These are phyloP conservation scores for Donacobius atricapilla DNA, from an alignment of 2,113 vertebrate genomes.

Conservation along the genomic window DNA sequence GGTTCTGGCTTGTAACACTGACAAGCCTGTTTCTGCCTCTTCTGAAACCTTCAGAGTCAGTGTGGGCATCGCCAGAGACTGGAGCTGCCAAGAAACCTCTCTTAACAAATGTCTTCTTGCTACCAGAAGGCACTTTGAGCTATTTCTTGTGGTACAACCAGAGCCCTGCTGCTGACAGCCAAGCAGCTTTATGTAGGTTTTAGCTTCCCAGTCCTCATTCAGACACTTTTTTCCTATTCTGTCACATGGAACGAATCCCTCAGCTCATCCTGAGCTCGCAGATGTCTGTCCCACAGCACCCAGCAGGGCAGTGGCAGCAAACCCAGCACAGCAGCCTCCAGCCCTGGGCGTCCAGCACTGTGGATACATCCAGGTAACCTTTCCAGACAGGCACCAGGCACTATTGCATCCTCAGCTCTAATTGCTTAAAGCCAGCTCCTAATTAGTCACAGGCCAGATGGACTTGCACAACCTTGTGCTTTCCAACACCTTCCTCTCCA, in stretches of 20 bases:
- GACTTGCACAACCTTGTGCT: not conserved
- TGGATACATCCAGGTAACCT: not conserved
- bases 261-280: not conserved
- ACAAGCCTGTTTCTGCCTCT: not conserved
- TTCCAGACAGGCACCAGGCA: not conserved
- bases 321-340: not conserved
- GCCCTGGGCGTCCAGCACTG: not conserved
- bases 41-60: not conserved
- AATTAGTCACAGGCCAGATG: not conserved
- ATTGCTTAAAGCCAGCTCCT: not conserved
- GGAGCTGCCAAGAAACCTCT: not conserved
- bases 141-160: not conserved
- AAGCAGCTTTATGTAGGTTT: not conserved
- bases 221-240: not conserved
- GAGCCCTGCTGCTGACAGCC: not conserved
- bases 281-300: not conserved
- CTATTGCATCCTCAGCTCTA: not conserved
- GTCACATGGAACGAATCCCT: fast-evolving
- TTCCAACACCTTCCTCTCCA: not conserved
- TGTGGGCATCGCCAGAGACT: not conserved
- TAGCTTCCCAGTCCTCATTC: not conserved
- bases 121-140: not conserved
- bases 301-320: not conserved
- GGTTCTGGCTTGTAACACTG: not conserved
- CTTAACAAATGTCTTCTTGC: not conserved